Percentiles rank a stretch among this genome's conserved stretches.
These are phyloP conservation scores for Stenolophus ochropezus DNA, from an alignment of 2,888 invertebrate genomes.

Conservation along the genomic window DNA sequence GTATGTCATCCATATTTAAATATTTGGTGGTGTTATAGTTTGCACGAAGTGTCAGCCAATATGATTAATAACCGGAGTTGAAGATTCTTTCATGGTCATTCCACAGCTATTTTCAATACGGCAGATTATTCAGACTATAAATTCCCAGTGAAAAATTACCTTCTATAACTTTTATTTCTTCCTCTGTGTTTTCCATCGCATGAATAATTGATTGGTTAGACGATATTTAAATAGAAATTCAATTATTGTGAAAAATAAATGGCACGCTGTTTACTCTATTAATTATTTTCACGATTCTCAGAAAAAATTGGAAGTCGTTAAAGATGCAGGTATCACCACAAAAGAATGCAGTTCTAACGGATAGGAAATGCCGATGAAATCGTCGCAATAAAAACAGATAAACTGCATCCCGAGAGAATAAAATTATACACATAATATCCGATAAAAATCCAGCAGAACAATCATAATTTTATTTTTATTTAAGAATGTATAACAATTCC, in stretches of 20 bases:
- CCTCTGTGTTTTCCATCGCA: background rate
- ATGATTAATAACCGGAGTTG: background rate
- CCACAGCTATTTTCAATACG: background rate
- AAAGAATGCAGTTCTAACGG: no score
- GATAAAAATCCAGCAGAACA: no score
- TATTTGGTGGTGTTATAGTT: background rate
- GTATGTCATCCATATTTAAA: no score
- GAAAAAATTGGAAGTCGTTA: no score
- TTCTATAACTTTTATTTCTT: constrained; percentile 4
- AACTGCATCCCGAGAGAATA: no score
- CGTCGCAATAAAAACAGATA: no score
- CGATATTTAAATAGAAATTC: constrained; percentile 22
- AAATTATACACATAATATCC: no score
- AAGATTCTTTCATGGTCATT: background rate
- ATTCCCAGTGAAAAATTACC: constrained; percentile 30
- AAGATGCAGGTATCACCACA: no score
- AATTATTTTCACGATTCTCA: no score
- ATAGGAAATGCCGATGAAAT: no score
- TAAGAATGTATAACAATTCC: no score
- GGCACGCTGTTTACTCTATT: background rate
- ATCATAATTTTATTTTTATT: no score
- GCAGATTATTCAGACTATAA: constrained; percentile 18
- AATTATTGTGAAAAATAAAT: constrained; percentile 4
- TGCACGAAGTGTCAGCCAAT: background rate
- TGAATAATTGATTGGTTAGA: constrained; percentile 10